phyloP scores from a whole-genome alignment of 2,113 vertebrate genomes.

The Galemys pyrenaicus region DNA sequence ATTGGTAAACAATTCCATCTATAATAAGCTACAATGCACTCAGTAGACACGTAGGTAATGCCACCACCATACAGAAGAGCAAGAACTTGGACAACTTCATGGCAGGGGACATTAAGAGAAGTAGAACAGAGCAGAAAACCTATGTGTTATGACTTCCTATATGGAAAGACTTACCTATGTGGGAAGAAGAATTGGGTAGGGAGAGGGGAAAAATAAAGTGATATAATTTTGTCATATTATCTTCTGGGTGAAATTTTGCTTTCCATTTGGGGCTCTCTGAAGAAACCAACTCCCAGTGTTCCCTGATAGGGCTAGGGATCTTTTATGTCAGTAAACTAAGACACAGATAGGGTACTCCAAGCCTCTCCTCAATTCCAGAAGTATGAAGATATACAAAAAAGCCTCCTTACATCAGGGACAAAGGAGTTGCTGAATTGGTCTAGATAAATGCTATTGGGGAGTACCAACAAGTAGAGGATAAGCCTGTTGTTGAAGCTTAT shows the following conservation, averaged over 20 bases:
- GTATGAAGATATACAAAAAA: neutral
- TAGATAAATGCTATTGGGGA: neutral
- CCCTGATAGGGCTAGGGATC: neutral
- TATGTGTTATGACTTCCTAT: neutral
- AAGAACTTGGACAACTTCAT: neutral
- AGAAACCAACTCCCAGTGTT: neutral
- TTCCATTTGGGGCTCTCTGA: neutral
- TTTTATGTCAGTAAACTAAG: no score
- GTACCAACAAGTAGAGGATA: neutral
- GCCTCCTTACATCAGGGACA: neutral
- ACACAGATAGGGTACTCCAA: rapidly evolving
- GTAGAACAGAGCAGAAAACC: neutral
- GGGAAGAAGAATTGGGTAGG: neutral
- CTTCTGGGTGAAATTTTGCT: neutral
- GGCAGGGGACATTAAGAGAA: neutral
- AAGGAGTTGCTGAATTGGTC: neutral
- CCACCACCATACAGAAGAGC: neutral
- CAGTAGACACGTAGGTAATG: neutral
- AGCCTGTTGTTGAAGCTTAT: neutral
- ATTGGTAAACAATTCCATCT: neutral
- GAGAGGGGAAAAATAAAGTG: neutral
- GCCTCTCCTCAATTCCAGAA: neutral
- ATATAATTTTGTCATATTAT: neutral
- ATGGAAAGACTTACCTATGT: no score
- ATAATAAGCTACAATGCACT: neutral